Base-by-base conservation (phyloP, 1,140 invertebrate genomes). In the Pygmarrhopalites habei region DNA sequence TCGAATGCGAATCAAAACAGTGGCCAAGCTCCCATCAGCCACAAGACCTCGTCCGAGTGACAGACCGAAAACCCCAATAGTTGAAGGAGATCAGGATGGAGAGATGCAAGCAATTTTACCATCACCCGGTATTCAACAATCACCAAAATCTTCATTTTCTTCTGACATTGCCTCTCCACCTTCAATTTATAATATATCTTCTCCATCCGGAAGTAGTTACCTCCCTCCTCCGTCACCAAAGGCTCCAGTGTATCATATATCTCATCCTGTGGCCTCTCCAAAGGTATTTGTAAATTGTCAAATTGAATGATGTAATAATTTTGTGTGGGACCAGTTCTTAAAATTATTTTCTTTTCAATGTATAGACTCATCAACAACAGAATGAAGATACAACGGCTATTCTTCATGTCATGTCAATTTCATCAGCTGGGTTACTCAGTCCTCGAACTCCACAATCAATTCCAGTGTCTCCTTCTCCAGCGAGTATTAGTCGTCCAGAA, bases 1-100 rank as follows among this genome's bases (percentile, higher is more conserved):
- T 23, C 67, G 67, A 32, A 68, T 65, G 62, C 51, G 63, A 62
- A 68, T 68, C 23, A 68, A 68, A 47, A 58, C 60, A 0, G 58
- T 61, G 21, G 62, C 62, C 23, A 68, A 68, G 21, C 46, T 68
- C 0, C 61, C 65, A 2, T 19, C 35, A 19, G 7, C 35, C 10
- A 35, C 41, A 28, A 30, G 30, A 21, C 32, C 58, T 4, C 5
- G 43, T 2, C 39, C 14, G 7, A 5, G 3, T 3, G 46, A 58
- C 41, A 26, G 62, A 19, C 55, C 62, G 10, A 41, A 39, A 17
- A 59, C 64, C 44, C 64, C 64, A 30, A 21, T 43, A 60, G 32
- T 35, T 35, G 5, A 35, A 35, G 5, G 32, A 35, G 32, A 7
- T 15, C 32, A 5, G 32, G 5, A 35, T 35, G 32, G 32, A 35